These are phyloP conservation scores for Euthynnus affinis DNA, from an alignment of 2,797 vertebrate genomes.

Conservation along the genomic window DNA sequence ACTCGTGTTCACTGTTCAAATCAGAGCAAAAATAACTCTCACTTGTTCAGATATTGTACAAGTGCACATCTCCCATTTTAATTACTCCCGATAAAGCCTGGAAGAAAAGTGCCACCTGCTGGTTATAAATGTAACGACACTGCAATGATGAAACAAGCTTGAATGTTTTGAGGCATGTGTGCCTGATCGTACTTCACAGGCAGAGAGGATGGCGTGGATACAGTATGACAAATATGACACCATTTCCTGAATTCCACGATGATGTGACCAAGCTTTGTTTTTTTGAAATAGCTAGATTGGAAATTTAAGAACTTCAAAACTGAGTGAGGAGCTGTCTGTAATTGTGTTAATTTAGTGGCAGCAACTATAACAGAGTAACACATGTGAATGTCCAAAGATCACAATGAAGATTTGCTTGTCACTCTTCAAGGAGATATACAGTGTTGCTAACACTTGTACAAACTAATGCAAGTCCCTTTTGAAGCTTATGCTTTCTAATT, in stretches of 20 bases:
- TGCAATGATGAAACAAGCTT: neutral
- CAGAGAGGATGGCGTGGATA: neutral
- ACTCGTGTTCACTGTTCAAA: neutral
- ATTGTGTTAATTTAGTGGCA: neutral
- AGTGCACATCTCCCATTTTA: neutral
- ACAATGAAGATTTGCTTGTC: neutral
- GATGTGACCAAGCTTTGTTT: neutral
- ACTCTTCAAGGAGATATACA: neutral
- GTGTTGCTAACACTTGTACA: neutral
- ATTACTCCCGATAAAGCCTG: neutral
- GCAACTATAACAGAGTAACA: neutral
- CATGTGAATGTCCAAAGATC: neutral
- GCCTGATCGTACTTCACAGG: neutral
- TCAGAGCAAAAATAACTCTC: neutral
- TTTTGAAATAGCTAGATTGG: neutral
- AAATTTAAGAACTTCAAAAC: neutral
- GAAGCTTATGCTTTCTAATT: neutral
- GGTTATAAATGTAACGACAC: neutral
- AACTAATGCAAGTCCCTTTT: neutral
- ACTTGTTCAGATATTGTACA: neutral
- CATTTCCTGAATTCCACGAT: neutral
- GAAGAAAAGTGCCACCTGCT: constrained; percentile 44
- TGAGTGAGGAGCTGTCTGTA: neutral
- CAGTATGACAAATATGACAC: neutral
- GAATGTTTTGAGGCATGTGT: neutral